These are phyloP conservation scores for Melopsittacus undulatus DNA, from an alignment of 2,797 vertebrate species.

Conservation along the genomic window DNA sequence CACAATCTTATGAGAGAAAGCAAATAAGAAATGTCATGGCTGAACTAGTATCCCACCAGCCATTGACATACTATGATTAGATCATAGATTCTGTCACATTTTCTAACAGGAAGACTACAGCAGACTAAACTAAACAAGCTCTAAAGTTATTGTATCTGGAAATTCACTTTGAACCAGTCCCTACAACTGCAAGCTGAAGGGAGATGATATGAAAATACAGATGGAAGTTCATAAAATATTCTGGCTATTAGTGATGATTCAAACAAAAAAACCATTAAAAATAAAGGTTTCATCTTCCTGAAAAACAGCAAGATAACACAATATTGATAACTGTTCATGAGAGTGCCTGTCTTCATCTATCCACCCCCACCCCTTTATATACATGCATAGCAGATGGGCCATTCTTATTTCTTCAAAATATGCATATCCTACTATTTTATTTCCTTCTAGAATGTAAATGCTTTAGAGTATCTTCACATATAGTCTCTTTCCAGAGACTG, in stretches of 20 bases:
- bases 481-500: not conserved
- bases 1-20: not conserved
- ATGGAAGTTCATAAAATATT: not conserved
- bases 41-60: not conserved
- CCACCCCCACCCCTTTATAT: not conserved
- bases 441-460: not conserved
- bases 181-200: not conserved
- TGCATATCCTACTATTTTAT: not conserved
- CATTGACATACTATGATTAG: slow-evolving; percentile 6
- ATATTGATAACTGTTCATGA: not conserved
- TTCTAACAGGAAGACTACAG: not conserved
- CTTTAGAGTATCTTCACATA: not conserved
- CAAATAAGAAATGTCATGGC: slow-evolving; percentile 11
- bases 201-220: not conserved
- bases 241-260: not conserved
- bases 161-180: not conserved
- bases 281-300: not conserved
- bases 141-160: not conserved
- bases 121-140: not conserved
- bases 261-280: not conserved
- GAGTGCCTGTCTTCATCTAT: not conserved
- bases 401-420: not conserved
- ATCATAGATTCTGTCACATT: not conserved
- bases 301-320: not conserved
- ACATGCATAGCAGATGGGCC: not conserved